Base-by-base conservation (phyloP, 2,113 vertebrate genomes). In the Microtus richardsoni region DNA sequence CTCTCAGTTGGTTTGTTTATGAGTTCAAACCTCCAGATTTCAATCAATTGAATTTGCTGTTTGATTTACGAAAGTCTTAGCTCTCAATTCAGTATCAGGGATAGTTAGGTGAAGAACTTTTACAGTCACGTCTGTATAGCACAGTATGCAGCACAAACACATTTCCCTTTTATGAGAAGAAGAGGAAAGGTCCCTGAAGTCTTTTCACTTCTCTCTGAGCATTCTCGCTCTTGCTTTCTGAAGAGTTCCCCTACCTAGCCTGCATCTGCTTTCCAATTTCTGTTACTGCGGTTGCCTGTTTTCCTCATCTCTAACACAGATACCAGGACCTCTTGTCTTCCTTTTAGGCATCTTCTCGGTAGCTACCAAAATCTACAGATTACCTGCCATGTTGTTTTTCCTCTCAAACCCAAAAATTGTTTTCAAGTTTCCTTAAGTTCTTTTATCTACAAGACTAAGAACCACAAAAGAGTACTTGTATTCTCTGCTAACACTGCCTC, bases 141-240 rank as follows among this genome's bases (percentile, higher is more conserved):
- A 70, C 47, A 41, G 30, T 26, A 39, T 3, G n/a, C 21, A 52
- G 41, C 39, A 13, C 70, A 28, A 14, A 60, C 17, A 12, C 41
- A 66, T 64, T 96, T 96, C 73, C 86, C 33, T 92, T 60, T 88
- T 75, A 12, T 66, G 47, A 41, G n/a, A 52, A 88, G 90, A 95
- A 94, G 93, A 70, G 91, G 93, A 92, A 94, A 90, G 54, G 10
- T 8, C 0, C 14, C n/a, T 74, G 10, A 28, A 5, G n/a, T 66
- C 47, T 41, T 91, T 92, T 87, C 85, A 74, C 91, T 96, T 95
- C 33, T 26, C 3, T 73, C 60, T 84, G 73, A 78, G 11, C 4
- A 49, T 28, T 30, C 11, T 62, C 47, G 71, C 5, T 66, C 2
- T 62, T 10, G 39, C 39, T 85, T 17, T 36, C 30, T 49, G 22